phyloP scores from a whole-genome alignment of 2,113 vertebrate species.

The Chlamydotis undulata region DNA sequence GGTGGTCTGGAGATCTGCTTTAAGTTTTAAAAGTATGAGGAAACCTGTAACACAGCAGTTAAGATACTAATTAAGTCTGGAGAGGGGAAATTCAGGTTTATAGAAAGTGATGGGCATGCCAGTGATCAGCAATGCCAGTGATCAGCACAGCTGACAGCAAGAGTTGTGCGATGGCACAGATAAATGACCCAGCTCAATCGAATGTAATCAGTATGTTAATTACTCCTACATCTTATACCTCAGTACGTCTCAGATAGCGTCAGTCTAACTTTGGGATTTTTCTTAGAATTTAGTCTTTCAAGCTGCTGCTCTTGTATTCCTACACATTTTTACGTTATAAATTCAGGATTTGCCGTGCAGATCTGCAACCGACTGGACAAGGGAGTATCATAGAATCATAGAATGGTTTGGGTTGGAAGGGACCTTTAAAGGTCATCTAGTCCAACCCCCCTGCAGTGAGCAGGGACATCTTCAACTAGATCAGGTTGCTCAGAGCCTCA shows the following conservation, averaged over 20 bases:
- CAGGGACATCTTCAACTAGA: too few relatives aligned
- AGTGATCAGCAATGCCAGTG: too few relatives aligned
- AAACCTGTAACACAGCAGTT: neutral
- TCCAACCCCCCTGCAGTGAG: too few relatives aligned
- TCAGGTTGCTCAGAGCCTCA: too few relatives aligned
- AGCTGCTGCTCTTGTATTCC: neutral
- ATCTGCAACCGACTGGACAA: neutral
- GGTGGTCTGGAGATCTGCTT: neutral
- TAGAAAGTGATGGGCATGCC: neutral
- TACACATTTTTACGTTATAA: neutral
- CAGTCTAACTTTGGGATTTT: neutral
- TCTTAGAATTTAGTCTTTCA: neutral
- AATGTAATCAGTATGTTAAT: neutral
- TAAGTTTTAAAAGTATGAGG: neutral
- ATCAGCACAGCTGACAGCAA: neutral
- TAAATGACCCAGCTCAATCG: neutral
- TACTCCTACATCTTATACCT: neutral
- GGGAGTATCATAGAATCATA: too few relatives aligned
- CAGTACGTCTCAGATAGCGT: neutral
- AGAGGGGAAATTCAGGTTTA: neutral
- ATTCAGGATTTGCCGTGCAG: neutral
- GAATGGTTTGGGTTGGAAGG: too few relatives aligned
- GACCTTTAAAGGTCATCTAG: too few relatives aligned
- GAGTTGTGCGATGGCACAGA: neutral
- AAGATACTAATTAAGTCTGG: neutral